phyloP scores from a whole-genome alignment of 1,140 invertebrate species.

The Dermatophagoides farinae region DNA sequence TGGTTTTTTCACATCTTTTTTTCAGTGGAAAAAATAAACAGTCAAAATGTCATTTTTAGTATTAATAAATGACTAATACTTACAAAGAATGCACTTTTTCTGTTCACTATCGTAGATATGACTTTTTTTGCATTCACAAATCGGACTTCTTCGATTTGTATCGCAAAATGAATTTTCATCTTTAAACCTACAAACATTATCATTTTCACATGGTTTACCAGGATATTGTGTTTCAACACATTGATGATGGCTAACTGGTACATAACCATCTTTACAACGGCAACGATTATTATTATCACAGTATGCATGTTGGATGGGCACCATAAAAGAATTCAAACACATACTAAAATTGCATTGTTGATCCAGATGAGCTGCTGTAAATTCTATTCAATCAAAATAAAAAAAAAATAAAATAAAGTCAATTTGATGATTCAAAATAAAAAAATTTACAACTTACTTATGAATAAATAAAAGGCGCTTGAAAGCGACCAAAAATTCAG shows the following conservation, averaged over 20 bases:
- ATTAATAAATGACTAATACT: not conserved
- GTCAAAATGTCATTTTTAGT: too few species aligned
- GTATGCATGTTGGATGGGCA: not conserved
- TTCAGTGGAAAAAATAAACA: too few species aligned
- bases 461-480: too few species aligned
- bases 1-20: not conserved
- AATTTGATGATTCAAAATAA: not conserved
- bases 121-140: constrained; percentile 4
- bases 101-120: not conserved
- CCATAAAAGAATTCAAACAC: not conserved
- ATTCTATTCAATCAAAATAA: not conserved
- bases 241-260: not conserved
- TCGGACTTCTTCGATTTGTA: not conserved
- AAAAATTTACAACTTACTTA: not conserved
- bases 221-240: not conserved
- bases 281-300: constrained; percentile 7
- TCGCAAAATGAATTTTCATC: not conserved
- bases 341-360: constrained; percentile 3
- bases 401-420: not conserved
- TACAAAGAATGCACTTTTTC: constrained; percentile 4
- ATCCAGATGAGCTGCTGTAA: not conserved
- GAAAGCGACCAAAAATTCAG: too few species aligned
- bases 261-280: not conserved
- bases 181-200: not conserved
- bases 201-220: not conserved